A percentile compares a stretch with the other conserved stretches of the same genome.
Evolutionary conservation across 53 echinoderm and acorn worm species (phyloP).

Genomic region (Paracentrotus lividus): DNA sequence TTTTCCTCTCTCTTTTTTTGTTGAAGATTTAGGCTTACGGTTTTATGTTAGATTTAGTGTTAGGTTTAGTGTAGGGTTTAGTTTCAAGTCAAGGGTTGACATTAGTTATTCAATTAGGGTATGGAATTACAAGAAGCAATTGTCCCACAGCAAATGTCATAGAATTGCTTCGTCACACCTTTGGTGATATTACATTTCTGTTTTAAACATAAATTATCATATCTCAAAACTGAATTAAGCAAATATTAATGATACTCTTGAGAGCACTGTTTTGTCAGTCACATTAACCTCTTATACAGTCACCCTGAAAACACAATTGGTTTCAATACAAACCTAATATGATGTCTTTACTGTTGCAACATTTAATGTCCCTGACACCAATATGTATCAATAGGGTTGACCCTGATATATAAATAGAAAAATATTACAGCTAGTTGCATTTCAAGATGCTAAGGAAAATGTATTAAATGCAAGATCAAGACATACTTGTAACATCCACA

Average conservation of each 20-base stretch:
- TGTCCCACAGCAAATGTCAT: too few relatives aligned
- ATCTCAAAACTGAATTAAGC: not conserved
- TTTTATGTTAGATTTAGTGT: too few relatives aligned
- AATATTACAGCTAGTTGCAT: not conserved
- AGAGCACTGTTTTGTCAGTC: not conserved
- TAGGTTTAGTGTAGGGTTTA: too few relatives aligned
- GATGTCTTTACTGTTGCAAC: not conserved
- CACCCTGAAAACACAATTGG: conserved; percentile 12
- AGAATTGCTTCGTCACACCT: too few relatives aligned
- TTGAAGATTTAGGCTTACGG: too few relatives aligned
- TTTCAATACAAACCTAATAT: conserved; percentile 6
- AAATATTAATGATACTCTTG: not conserved
- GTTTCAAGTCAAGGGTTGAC: too few relatives aligned
- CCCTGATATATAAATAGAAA: not conserved
- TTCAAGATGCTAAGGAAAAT: not conserved
- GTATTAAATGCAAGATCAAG: not conserved
- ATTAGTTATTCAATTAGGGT: too few relatives aligned
- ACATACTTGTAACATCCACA: not conserved
- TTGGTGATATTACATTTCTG: too few relatives aligned
- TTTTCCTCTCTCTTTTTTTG: too few relatives aligned
- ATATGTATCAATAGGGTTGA: not conserved
- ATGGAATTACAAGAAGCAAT: too few relatives aligned
- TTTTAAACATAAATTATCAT: too few relatives aligned
- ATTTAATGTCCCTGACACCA: not conserved
- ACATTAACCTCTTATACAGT: not conserved